These are phyloP conservation scores for Chymomyza costata DNA, from an alignment of 1,140 invertebrate species.

Conservation along the genomic window DNA sequence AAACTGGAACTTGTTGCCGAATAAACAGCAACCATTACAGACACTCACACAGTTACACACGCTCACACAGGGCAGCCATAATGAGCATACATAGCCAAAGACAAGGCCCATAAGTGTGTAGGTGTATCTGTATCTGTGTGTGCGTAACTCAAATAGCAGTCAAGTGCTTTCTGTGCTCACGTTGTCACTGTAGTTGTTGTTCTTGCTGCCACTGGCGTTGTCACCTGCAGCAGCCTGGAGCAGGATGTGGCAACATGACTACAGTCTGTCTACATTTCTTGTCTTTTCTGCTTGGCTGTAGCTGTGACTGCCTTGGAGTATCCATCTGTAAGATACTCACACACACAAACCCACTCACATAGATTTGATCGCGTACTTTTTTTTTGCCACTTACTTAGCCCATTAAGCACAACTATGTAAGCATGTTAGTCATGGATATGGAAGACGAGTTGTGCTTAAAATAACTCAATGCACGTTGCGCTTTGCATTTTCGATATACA, in stretches of 20 bases:
- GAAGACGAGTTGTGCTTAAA: no score
- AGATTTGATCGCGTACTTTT: neutral
- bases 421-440: no score
- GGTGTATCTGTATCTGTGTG: neutral
- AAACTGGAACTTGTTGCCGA: constrained; percentile 65
- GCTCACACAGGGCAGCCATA: no score
- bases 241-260: constrained; percentile 56
- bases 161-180: constrained; percentile 30
- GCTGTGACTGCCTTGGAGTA: constrained; percentile 11
- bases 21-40: constrained; percentile 58
- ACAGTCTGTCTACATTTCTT: constrained; percentile 67
- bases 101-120: constrained; percentile 2
- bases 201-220: constrained; percentile 25
- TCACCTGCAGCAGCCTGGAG: constrained; percentile 59
- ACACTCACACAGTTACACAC: constrained; percentile 8
- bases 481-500: no score
- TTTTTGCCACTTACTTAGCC: constrained; percentile 68
- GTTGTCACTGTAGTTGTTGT: constrained; percentile 9
- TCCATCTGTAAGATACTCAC: constrained; percentile 2
- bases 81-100: constrained; percentile 2
- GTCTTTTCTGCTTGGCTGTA: constrained; percentile 11
- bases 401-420: constrained; percentile 35
- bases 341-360: neutral
- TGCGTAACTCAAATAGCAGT: constrained; percentile 35
- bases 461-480: no score